Evolutionary conservation across 2,888 invertebrate species (phyloP).

Genomic region (Mylabris sibirica): DNA sequence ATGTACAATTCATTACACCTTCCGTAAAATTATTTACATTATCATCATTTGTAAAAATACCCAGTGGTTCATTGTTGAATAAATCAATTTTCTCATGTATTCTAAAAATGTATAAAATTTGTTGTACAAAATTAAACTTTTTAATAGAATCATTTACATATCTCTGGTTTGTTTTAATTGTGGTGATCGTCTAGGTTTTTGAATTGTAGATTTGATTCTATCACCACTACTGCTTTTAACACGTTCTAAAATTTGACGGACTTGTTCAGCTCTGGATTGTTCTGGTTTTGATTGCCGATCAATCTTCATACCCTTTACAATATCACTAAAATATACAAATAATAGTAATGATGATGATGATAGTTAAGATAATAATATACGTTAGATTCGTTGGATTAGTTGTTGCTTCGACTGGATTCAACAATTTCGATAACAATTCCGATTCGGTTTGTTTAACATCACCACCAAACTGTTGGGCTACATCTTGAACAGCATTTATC

Average conservation of each 20-base stretch:
- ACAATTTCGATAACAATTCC: slow-evolving; percentile 74
- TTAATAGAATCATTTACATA: slow-evolving; percentile 3
- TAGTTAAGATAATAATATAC: slow-evolving; percentile 15
- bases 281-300: slow-evolving; percentile 65
- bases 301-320: slow-evolving; percentile 80
- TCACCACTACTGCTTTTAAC: slow-evolving; percentile 21
- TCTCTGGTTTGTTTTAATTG: slow-evolving; percentile 22
- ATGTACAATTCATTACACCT: slow-evolving; percentile 66
- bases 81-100: slow-evolving; percentile 66
- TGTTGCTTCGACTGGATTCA: slow-evolving; percentile 58
- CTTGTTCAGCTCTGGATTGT: slow-evolving; percentile 65
- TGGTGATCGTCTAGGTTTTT: slow-evolving; percentile 11
- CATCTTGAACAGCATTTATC: slow-evolving; percentile 72
- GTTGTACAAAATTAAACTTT: not conserved
- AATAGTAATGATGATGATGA: not conserved
- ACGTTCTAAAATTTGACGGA: slow-evolving; percentile 54
- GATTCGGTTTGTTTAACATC: slow-evolving; percentile 75
- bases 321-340: slow-evolving; percentile 65
- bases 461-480: slow-evolving; percentile 75
- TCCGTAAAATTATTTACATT: slow-evolving; percentile 48
- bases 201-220: not conserved
- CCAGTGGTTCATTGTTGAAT: slow-evolving; percentile 69
- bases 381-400: not conserved
- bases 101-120: slow-evolving; percentile 32
- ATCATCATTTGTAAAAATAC: slow-evolving; percentile 66